phyloP scores from a whole-genome alignment of 2,888 invertebrate genomes.

The Lasioglossum leucozonium region DNA sequence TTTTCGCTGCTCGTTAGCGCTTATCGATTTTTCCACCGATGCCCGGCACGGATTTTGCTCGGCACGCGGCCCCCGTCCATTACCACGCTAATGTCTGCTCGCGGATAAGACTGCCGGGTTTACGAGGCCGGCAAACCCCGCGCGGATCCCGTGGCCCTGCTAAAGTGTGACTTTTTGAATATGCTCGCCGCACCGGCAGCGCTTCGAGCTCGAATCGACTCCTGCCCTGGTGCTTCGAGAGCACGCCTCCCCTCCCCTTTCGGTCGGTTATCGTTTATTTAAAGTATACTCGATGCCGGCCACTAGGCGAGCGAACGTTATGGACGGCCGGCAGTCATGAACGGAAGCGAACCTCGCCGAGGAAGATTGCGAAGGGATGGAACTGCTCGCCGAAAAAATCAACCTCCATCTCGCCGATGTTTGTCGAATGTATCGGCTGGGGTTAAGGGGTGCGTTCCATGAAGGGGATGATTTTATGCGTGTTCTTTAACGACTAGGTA shows the following conservation, averaged over 20 bases:
- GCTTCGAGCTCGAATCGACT: neutral
- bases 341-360: neutral
- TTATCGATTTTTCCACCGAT: conserved; percentile 48
- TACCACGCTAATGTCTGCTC: conserved; percentile 44
- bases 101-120: conserved; percentile 12
- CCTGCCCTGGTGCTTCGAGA: neutral
- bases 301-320: neutral
- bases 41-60: conserved; percentile 22
- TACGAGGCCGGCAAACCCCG: conserved; percentile 2
- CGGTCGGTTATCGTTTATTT: conserved; percentile 5
- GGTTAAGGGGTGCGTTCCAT: too few relatives aligned
- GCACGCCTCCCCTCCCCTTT: neutral
- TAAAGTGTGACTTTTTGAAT: conserved; percentile 15
- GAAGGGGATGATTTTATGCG: too few relatives aligned
- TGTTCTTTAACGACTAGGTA: too few relatives aligned
- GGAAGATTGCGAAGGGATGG: neutral
- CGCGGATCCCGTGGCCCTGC: neutral
- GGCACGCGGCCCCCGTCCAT: conserved; percentile 38
- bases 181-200: neutral
- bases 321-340: neutral
- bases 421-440: too few relatives aligned
- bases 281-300: neutral
- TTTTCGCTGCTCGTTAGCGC: conserved; percentile 60
- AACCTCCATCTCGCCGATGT: neutral
- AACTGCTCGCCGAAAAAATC: neutral